Evolutionary conservation across 2,113 vertebrate species (phyloP).

Genomic region (Panurus biarmicus): DNA sequence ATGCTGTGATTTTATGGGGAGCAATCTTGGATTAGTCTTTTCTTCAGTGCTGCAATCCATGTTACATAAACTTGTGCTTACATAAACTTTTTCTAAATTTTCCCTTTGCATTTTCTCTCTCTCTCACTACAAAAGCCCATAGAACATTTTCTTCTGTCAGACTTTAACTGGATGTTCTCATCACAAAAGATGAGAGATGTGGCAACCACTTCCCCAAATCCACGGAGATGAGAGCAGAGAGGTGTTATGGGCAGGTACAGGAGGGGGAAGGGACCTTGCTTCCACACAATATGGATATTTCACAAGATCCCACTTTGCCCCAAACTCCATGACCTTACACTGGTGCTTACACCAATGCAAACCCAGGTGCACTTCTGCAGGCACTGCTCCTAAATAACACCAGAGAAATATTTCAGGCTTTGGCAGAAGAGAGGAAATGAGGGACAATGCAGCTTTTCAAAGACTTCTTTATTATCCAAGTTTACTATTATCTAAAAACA

Average conservation of each 20-base stretch:
- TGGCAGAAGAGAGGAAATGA: neutral
- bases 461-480: conserved; percentile 17
- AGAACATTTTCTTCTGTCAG: neutral
- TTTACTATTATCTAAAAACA: conserved; percentile 11
- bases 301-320: neutral
- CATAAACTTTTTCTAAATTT: neutral
- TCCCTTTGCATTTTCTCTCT: neutral
- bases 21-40: neutral
- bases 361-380: neutral
- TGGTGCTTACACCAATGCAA: too few relatives aligned
- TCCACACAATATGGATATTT: neutral
- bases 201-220: neutral
- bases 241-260: neutral
- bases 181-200: accelerated
- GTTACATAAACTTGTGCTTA: conserved; percentile 5
- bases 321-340: neutral
- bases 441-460: neutral
- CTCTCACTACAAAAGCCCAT: neutral
- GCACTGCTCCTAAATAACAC: neutral
- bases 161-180: neutral
- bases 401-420: neutral
- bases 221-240: neutral
- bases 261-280: neutral
- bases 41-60: neutral
- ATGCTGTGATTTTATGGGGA: neutral